Evolutionary conservation across 2,888 invertebrate genomes (phyloP), one percentile per base, ranked within the genome.

Genomic region (Cataglyphis albicans): DNA sequence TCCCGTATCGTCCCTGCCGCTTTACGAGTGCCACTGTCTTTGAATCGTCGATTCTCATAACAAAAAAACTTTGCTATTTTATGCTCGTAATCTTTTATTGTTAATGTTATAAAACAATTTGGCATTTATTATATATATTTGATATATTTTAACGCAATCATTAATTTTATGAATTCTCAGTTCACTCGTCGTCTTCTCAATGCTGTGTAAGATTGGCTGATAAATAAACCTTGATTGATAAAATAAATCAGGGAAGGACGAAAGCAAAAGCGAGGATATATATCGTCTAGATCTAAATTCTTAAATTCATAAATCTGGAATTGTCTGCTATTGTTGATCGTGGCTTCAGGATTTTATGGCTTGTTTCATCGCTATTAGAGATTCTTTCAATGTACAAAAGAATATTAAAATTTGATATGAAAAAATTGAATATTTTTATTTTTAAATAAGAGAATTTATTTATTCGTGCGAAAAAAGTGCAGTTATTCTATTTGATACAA

Each of bases 311-410:
- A 74, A 74, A 86, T 87, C 86, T 83, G 81, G 68, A 90, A 91
- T 90, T 91, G 89, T 91, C 87, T 88, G 75, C 76, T 87, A 84
- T 87, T 87, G 84, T 86, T 72, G 86, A 83, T 87, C 83, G 86
- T 84, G 80, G 86, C 80, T 78, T 83, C 59, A 59, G 84, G 85
- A 87, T 91, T 91, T 91, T 88, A 91, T 90, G 84, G 82, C 86
- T 88, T 88, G 87, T 89, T 91, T 89, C 82, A 68, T 72, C 76
- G 73, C 59, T 68, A 74, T 41, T 86, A 86, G 86, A 21, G 91
- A 82, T 84, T 89, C 91, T 29, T 29, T 88, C 90, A 88, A 83
- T 38, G 25, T 3, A 25, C 7, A 18, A 15, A 25, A 59, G n/a
- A n/a, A 41, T 55, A 3, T 67, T 55, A 25, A n/a, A 41, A 38